Conservation (phyloP, 2,797 vertebrate genomes). For the Chlorospingus semifuscus region DNA sequence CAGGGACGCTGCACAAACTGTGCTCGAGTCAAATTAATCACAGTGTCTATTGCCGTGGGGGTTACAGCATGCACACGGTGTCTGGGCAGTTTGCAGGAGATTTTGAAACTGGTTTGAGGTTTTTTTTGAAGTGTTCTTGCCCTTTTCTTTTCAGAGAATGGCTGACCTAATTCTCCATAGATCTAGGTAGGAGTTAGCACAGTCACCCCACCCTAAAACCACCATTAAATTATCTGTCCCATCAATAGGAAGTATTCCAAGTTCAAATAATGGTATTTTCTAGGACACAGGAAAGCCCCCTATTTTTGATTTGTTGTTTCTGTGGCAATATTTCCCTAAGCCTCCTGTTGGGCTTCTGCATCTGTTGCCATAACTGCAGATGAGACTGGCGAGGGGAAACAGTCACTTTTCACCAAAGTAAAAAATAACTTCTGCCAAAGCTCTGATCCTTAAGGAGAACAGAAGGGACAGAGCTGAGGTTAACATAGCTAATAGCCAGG, state of each 20-base stretch:
- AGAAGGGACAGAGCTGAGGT: rapidly evolving
- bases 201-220: background rate
- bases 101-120: background rate
- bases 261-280: background rate
- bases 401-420: background rate
- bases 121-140: too few relatives aligned
- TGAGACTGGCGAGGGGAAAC: background rate
- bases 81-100: background rate
- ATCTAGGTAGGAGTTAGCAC: background rate
- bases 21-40: background rate
- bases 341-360: background rate
- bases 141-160: background rate
- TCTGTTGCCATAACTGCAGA: rapidly evolving
- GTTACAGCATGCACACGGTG: background rate
- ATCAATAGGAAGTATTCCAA: background rate
- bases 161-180: background rate
- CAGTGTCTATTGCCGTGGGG: rapidly evolving
- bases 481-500: background rate
- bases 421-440: background rate
- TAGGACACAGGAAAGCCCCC: background rate
- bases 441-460: background rate
- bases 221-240: background rate
- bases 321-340: background rate
- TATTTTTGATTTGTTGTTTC: background rate
- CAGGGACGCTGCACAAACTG: background rate